phyloP scores from a whole-genome alignment of 2,797 vertebrate species.

The Crocidura indochinensis region DNA sequence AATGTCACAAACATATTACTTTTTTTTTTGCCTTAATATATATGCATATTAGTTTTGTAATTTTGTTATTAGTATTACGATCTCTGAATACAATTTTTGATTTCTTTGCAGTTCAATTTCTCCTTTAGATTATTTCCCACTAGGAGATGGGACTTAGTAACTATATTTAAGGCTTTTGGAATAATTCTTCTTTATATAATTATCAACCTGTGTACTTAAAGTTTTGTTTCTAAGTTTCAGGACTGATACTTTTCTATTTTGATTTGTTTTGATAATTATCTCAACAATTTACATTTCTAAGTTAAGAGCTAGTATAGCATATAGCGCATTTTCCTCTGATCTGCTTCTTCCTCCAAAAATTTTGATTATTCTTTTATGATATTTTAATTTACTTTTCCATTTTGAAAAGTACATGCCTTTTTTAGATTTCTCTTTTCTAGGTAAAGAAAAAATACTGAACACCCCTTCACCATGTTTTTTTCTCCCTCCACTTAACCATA shows the following conservation, averaged over 20 bases:
- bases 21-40: slow-evolving; percentile 25
- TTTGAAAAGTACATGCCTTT: not conserved
- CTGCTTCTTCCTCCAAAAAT: not conserved
- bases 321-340: not conserved
- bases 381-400: slow-evolving; percentile 55
- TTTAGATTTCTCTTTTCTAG: slow-evolving; percentile 19
- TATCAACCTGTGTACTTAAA: slow-evolving; percentile 20
- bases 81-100: slow-evolving; percentile 20
- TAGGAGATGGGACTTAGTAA: not conserved
- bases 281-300: slow-evolving; percentile 23
- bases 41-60: not conserved
- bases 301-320: not conserved
- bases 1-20: slow-evolving; percentile 18
- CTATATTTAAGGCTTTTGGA: slow-evolving; percentile 26
- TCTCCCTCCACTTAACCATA: slow-evolving; percentile 36
- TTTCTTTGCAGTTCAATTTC: slow-evolving; percentile 50
- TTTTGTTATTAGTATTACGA: slow-evolving; percentile 32
- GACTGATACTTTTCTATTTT: slow-evolving; percentile 28
- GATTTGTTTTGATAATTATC: slow-evolving; percentile 57
- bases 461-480: not conserved
- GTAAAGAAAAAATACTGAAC: slow-evolving; percentile 32
- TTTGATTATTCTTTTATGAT: not conserved
- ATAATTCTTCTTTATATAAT: slow-evolving; percentile 9
- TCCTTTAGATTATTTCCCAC: slow-evolving; percentile 2
- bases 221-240: slow-evolving; percentile 56